Evolutionary conservation across 2,113 vertebrate genomes (phyloP).

Genomic region (Caracal caracal): DNA sequence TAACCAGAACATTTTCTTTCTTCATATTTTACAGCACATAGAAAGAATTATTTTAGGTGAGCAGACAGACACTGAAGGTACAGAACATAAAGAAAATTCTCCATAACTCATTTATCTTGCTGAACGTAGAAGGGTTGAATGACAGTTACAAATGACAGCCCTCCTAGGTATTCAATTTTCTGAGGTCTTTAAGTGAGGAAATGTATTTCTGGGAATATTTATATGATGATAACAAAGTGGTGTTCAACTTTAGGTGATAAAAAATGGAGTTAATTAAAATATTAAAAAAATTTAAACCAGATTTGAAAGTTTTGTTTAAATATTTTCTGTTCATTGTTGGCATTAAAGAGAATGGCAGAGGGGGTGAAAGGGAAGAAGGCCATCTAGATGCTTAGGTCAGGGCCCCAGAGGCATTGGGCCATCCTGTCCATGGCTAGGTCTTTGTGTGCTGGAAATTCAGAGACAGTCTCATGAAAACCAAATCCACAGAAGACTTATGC

Average conservation of each 20-base stretch:
- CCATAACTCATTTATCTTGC: not conserved
- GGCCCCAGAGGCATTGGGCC: not conserved
- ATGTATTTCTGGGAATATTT: slow-evolving; percentile 11
- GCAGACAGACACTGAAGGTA: not conserved
- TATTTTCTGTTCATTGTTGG: not conserved
- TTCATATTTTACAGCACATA: not conserved
- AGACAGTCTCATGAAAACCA: not conserved
- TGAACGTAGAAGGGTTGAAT: not conserved
- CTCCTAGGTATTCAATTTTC: not conserved
- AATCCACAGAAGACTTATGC: not conserved
- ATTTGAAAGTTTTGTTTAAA: slow-evolving; percentile 34
- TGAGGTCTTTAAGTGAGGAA: slow-evolving; percentile 1
- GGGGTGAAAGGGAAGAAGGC: not conserved
- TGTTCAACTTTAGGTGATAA: not conserved
- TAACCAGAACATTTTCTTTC: not conserved
- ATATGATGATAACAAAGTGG: not conserved
- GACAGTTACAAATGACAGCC: slow-evolving; percentile 42
- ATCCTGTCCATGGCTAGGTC: not conserved
- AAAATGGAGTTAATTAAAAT: not conserved
- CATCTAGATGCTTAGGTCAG: not conserved
- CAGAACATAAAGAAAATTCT: slow-evolving; percentile 44
- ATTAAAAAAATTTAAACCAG: not conserved
- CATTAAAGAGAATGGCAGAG: not conserved
- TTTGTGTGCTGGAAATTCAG: not conserved
- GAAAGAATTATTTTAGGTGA: slow-evolving; percentile 28